Percentiles rank a stretch among this genome's conserved stretches.
Evolutionary conservation across 2,797 vertebrate species (phyloP).

Genomic region (Fundulus diaphanus): DNA sequence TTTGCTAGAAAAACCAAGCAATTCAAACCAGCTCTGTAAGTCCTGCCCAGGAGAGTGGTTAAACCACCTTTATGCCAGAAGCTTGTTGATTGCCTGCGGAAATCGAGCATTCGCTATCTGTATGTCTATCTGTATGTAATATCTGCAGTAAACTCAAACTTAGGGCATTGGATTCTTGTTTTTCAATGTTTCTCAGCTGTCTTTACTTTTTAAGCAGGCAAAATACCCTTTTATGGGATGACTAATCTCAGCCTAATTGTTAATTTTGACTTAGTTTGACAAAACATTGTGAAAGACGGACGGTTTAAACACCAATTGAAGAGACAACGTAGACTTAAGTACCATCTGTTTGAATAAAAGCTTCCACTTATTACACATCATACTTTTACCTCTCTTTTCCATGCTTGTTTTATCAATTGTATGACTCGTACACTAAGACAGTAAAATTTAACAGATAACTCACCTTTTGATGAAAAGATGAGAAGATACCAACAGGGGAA

Average conservation of each 20-base stretch:
- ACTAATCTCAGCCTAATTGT: not conserved
- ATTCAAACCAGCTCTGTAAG: no score
- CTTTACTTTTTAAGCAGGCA: not conserved
- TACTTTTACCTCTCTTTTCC: constrained; percentile 36
- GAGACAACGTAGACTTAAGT: constrained; percentile 24
- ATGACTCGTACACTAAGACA: not conserved
- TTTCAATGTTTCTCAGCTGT: not conserved
- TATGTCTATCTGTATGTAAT: no score
- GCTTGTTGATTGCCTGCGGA: no score
- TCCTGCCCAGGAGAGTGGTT: no score
- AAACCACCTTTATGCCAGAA: no score
- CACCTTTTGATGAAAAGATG: constrained; percentile 67
- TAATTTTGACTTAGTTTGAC: not conserved
- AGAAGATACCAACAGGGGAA: constrained; percentile 26
- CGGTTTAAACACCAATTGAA: constrained; percentile 11
- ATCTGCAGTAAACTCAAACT: not conserved
- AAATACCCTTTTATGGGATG: not conserved
- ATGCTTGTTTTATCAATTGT: constrained; percentile 12
- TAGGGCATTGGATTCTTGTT: not conserved
- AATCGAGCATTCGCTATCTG: no score
- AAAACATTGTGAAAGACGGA: not conserved
- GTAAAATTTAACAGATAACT: constrained; percentile 58
- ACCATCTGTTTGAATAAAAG: not conserved
- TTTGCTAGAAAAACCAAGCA: no score
- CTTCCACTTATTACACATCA: constrained; percentile 16